Evolutionary conservation across 2,113 vertebrate species (phyloP).

Genomic region (Chlorocebus sabaeus): DNA sequence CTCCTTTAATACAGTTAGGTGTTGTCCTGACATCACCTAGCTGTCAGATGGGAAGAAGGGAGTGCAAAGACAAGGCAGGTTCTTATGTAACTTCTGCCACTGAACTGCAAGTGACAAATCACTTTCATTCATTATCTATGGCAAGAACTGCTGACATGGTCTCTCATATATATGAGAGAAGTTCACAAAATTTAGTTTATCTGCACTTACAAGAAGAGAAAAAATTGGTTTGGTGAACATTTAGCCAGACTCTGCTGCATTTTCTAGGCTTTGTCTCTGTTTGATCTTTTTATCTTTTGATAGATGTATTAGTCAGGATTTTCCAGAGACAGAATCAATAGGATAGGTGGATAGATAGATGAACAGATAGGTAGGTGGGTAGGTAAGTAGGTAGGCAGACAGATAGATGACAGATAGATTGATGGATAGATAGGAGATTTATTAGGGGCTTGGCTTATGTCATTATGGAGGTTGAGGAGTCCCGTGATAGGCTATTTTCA

Average conservation of each 20-base stretch:
- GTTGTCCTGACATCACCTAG: background rate
- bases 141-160: background rate
- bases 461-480: background rate
- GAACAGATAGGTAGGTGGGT: background rate
- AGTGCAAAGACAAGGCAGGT: background rate
- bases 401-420: background rate
- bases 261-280: background rate
- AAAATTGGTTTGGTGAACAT: background rate
- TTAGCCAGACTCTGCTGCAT: background rate
- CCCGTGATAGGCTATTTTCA: background rate
- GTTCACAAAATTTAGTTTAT: background rate
- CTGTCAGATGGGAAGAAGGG: background rate
- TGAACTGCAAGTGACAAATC: background rate
- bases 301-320: background rate
- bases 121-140: background rate
- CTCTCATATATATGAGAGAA: background rate
- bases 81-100: background rate
- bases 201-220: background rate
- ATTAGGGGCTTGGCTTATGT: background rate
- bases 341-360: background rate
- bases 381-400: background rate
- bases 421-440: background rate
- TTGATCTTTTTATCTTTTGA: background rate
- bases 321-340: background rate
- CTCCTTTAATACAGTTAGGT: background rate